Evolutionary conservation across 2,797 vertebrate species (phyloP), one percentile per base, ranked within the genome.

Genomic region (Microctenopoma steveboyesi): DNA sequence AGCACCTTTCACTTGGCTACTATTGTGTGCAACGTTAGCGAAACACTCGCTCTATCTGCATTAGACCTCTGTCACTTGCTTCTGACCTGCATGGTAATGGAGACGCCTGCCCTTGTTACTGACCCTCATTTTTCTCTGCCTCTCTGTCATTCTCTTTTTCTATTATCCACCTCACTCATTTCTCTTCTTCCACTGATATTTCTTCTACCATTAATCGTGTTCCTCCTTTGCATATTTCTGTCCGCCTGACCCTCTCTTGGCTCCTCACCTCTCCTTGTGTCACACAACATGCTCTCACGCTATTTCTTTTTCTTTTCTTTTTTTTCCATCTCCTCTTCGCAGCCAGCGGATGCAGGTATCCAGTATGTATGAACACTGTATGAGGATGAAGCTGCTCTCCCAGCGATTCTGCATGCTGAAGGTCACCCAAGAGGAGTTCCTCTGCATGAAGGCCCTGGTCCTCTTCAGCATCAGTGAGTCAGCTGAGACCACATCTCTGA

Each of bases 391-490:
- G 70, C 93, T 96, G 77, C 95, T 98, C 35, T 96, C 97, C 40
- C 96, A 97, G 82, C 93, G 95, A 80, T 96, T 98, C 7, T 95
- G 95, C 59, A 94, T 94, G 92, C 95, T 98, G 67, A 95, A 96
- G 85, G 95, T 98, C 91, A 97, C 96, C 0, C 95, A 95, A 53
- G 96, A 98, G 88, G 97, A 98, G 93, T 98, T 97, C 73, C 95
- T 98, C 79, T 98, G 97, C 76, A 98, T 98, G 96, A 98, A 98
- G 86, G 96, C 96, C 61, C 92, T 98, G 47, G 94, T 98, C 45
- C 96, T 98, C 88, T 97, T 98, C 95, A 98, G 96, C 90, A 96
- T 98, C 90, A 93, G 97, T 98, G 86, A 96, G 97, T 95, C 67
- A n/a, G 9, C 62, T 1, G 22, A 63, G 48, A 56, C 60, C n/a